phyloP scores from a whole-genome alignment of 2,797 vertebrate species.

The Carcharodon carcharias region DNA sequence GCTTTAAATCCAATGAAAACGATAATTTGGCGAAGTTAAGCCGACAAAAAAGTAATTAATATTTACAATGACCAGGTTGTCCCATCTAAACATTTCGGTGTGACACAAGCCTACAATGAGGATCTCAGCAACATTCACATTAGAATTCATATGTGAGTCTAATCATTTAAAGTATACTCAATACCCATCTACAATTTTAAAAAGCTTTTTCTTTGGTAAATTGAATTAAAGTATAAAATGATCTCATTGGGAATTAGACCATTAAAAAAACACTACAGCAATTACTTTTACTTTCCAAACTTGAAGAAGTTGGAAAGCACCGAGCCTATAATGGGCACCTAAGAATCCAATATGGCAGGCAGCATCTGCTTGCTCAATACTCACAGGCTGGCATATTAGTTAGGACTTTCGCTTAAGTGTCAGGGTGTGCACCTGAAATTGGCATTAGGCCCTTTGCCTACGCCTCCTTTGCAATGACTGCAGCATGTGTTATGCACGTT shows the following conservation, averaged over 20 bases:
- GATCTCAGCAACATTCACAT: background rate
- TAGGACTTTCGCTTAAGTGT: background rate
- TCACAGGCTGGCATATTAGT: background rate
- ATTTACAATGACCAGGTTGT: background rate
- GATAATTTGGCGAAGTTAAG: background rate
- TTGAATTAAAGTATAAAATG: conserved; percentile 13
- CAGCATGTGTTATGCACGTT: background rate
- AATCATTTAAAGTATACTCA: background rate
- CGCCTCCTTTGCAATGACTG: background rate
- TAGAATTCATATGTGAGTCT: background rate
- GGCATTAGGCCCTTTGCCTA: background rate
- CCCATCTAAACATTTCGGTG: background rate
- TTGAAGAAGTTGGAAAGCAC: background rate
- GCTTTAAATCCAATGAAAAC: conserved; percentile 18
- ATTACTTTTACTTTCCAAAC: background rate
- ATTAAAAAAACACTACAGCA: background rate
- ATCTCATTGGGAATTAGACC: background rate
- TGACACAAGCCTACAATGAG: background rate
- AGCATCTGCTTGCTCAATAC: no score
- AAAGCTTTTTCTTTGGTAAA: background rate
- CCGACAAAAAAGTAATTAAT: background rate
- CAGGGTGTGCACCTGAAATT: background rate
- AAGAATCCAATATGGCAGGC: background rate
- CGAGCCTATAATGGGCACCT: background rate
- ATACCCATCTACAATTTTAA: background rate